Base-by-base conservation (phyloP, 2,113 vertebrate species). In the Callionymus lyra region DNA sequence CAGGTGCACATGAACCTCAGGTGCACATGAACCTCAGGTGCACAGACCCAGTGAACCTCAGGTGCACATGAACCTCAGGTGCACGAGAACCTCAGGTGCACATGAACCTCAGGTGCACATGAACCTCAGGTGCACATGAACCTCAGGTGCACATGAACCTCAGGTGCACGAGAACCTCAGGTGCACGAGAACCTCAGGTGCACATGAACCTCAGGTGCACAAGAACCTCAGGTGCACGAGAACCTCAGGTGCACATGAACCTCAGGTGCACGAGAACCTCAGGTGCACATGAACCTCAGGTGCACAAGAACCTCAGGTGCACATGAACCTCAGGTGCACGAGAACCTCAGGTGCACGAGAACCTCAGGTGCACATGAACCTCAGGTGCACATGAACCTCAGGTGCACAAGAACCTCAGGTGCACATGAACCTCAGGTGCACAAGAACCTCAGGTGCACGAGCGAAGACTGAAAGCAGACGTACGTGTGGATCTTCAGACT, bases 401-500 rank as follows among this genome's bases (percentile, higher is more conserved):
- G 50, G 50, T 47, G 21, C 16, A 36, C n/a, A n/a, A n/a, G n/a
- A n/a, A 40, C 44, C 37, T 21, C 21, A 8, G 21, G 8, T 27
- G 4, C 4, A 8, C 21, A 27, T 27, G 21, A 4, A 27, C 21
- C 8, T 27, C 21, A 27, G 21, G 21, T 27, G 4, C 21, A 55
- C 21, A 37, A 37, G 41, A 18, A 33, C 31, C 35, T 31, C 38
- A 47, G 49, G 56, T 35, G 53, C 39, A 63, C 43, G 18, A 32
- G 18, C 27, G n/a, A 50, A 65, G 34, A 51, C 58, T 48, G 34
- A 56, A 52, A 14, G 51, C 63, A 58, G 37, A 65, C 42, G 65
- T 44, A 33, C 41, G 47, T 53, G n/a, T n/a, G n/a, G n/a, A n/a
- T n/a, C n/a, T n/a, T 41, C 14, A 55, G 36, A 49, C 34, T n/a